Evolutionary conservation across 2,113 vertebrate genomes (phyloP).

Genomic region (Rhodinocichla rosea): DNA sequence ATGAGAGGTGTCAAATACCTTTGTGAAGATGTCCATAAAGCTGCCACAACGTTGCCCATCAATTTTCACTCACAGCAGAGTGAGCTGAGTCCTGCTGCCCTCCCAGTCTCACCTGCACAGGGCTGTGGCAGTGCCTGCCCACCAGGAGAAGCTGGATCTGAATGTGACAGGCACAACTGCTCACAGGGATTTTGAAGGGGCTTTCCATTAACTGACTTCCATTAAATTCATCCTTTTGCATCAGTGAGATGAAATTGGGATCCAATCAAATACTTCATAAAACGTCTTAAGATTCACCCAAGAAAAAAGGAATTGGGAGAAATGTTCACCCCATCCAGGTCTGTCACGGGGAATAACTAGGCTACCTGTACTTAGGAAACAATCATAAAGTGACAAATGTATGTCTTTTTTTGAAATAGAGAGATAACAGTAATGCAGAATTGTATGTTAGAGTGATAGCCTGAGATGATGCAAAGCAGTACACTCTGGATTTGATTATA

Average conservation of each 20-base stretch:
- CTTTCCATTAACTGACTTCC: background rate
- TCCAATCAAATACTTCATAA: background rate
- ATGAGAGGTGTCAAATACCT: slow-evolving; percentile 14
- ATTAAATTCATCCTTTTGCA: background rate
- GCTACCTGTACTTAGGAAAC: background rate
- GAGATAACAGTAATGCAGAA: background rate
- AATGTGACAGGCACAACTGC: accelerated
- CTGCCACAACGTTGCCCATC: background rate
- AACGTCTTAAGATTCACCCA: background rate
- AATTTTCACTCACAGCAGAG: background rate
- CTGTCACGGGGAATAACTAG: background rate
- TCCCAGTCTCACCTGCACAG: background rate
- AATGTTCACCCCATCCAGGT: background rate
- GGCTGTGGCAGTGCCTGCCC: background rate
- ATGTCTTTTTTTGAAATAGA: background rate
- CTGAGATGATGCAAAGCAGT: background rate
- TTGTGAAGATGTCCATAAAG: slow-evolving; percentile 16
- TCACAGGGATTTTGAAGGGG: background rate
- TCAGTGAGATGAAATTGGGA: background rate
- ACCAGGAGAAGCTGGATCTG: background rate
- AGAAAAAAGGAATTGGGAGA: background rate
- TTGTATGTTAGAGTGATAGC: background rate
- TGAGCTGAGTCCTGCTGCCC: background rate
- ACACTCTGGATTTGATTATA: background rate
- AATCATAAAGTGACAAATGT: background rate